These are phyloP conservation scores for Picus viridis DNA, from an alignment of 2,797 vertebrate genomes.

Conservation along the genomic window DNA sequence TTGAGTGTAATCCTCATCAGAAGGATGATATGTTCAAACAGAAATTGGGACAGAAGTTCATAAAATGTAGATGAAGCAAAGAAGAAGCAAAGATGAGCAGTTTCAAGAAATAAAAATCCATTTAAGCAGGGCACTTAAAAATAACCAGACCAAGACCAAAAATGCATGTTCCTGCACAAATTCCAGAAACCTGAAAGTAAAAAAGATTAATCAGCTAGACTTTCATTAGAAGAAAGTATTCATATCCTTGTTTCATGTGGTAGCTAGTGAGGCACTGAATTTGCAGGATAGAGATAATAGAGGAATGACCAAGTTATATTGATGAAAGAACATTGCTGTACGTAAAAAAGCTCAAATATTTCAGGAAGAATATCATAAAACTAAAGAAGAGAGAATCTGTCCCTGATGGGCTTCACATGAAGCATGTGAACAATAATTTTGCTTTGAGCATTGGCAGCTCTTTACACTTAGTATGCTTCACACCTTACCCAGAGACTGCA, in stretches of 20 bases:
- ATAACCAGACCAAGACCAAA: not conserved
- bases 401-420: not conserved
- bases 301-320: not conserved
- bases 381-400: not conserved
- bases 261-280: not conserved
- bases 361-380: not conserved
- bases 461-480: not conserved
- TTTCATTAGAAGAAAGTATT: not conserved
- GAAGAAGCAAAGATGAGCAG: not conserved
- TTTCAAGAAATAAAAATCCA: not conserved
- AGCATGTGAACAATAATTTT: not conserved
- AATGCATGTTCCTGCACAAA: not conserved
- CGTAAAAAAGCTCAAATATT: not conserved
- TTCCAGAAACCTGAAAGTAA: not conserved
- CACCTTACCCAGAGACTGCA: not conserved
- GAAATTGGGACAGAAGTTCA: not conserved
- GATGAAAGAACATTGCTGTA: not conserved
- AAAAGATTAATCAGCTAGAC: not conserved
- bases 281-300: not conserved
- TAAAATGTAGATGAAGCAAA: not conserved
- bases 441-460: not conserved
- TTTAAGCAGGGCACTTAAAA: not conserved
- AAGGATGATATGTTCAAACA: not conserved
- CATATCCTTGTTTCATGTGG: not conserved
- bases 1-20: not conserved